Evolutionary conservation across 92 coral and sea anemone species (phyloP), one percentile per base, ranked within the genome.

Genomic region (Nematostella vectensis): DNA sequence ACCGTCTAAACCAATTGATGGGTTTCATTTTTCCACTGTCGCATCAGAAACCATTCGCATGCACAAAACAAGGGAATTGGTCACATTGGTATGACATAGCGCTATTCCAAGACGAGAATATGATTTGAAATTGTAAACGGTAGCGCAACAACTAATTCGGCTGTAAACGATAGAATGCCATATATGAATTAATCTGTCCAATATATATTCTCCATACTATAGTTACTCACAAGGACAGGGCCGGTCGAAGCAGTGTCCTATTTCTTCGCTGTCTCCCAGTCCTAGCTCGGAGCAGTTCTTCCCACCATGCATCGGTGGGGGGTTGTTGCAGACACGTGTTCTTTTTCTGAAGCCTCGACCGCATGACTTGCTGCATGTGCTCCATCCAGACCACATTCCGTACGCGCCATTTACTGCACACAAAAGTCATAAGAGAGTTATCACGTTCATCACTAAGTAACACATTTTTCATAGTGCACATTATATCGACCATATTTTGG

Each of bases 361-460:
- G 55, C 99, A 93, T 1, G 96, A 69, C 63, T 93, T 93, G 27
- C 93, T 87, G 62, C 99, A 93, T 13, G 57, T 55, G 26, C 91
- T 82, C 99, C 99, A 93, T 2, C 76, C 68, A 10, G 94, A 62
- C 99, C 99, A 93, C 4, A 68, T 82, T 11, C 96, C 82, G 71
- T 69, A 83, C 19, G 65, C 58, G 6, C 96, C 99, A 39, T 75
- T 61, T 17, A 93, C 99, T 93, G 61, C 27, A 27, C 18, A 44
- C 21, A 27, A 28, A 58, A 58, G 25, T 6, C n/a, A n/a, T n/a
- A n/a, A n/a, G n/a, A n/a, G 30, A 25, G 1, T 23, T 22, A 22
- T 18, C 1, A 12, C 18, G 9, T 12, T 45, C 55, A n/a, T 21
- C 55, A 21, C 22, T 49, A 26, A 22, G 23, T 49, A 22, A 49